Evolutionary conservation across 2,113 vertebrate species (phyloP), one percentile per base, ranked within the genome.

Genomic region (Boulengeromyrus knoepffleri): DNA sequence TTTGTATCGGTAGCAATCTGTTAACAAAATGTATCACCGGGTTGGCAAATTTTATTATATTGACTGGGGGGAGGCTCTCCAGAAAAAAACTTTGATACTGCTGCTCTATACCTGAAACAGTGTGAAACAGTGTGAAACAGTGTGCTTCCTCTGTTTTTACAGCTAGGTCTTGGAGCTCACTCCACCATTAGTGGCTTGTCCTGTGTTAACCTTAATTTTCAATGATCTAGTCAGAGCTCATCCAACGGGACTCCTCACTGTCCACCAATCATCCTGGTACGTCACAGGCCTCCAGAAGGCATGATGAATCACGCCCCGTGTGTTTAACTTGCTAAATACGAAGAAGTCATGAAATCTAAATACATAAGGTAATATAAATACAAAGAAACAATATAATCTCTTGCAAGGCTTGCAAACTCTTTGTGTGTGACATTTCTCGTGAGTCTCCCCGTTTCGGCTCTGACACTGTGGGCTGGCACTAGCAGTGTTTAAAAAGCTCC

Each of bases 301-400:
- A 94, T 80, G 90, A 86, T 95, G 95, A 95, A 91, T 93, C 93
- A 95, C 94, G 93, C 91, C 90, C 91, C 91, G 94, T 95, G 94
- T 96, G 95, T 96, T 96, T 96, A 94, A 95, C 94, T 94, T 92
- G 92, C 89, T 92, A 93, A 94, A 96, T 89, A 94, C 94, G 95
- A 95, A 96, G 94, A 94, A 95, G 93, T 93, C 90, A 91, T 93
- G 93, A 95, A 96, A 96, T 96, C 94, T 95, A 96, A 96, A 96
- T 96, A 96, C 95, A 95, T 95, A 96, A 89, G 93, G 93, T 94
- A 95, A 95, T 94, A 95, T 96, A 96, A 96, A 96, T 96, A 96
- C 93, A 95, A 94, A 94, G 90, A 93, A 94, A 93, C 93, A 90
- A 89, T 94, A 92, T 94, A 94, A 95, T 95, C 93, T 95, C 91